These are phyloP conservation scores for Eumerus sabulonum DNA, from an alignment of 2,888 invertebrate species.

Conservation along the genomic window DNA sequence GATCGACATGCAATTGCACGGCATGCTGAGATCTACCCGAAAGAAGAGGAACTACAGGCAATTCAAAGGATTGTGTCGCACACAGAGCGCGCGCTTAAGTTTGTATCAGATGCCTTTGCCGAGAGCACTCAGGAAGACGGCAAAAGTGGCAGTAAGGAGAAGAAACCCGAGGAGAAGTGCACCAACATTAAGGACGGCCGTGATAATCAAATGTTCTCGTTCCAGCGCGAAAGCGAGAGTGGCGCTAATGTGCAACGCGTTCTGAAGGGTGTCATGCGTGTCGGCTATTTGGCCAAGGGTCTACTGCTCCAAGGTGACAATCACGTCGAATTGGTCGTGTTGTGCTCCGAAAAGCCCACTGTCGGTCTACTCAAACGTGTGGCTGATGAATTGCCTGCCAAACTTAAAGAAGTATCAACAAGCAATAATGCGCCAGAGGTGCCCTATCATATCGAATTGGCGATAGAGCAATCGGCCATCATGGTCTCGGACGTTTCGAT, in stretches of 20 bases:
- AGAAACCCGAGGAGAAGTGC: slow-evolving; percentile 80
- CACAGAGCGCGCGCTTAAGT: slow-evolving; percentile 95
- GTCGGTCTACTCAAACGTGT: slow-evolving; percentile 91
- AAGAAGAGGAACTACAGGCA: slow-evolving; percentile 91
- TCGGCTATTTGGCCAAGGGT: slow-evolving; percentile 92
- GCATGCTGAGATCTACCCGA: slow-evolving; percentile 96
- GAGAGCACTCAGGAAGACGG: slow-evolving; percentile 79
- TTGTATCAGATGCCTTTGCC: slow-evolving; percentile 93
- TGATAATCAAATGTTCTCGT: slow-evolving; percentile 89
- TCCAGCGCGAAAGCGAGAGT: slow-evolving; percentile 83
- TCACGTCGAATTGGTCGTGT: slow-evolving; percentile 93
- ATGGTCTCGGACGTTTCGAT: slow-evolving; percentile 89
- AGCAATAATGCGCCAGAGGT: slow-evolving; percentile 81
- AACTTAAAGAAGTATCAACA: slow-evolving; percentile 86
- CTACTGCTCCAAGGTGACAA: slow-evolving; percentile 93
- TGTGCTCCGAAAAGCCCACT: slow-evolving; percentile 97
- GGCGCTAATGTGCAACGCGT: slow-evolving; percentile 83
- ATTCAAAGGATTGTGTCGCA: slow-evolving; percentile 96
- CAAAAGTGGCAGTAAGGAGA: slow-evolving; percentile 75
- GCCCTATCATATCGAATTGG: slow-evolving; percentile 89
- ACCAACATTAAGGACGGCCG: slow-evolving; percentile 83
- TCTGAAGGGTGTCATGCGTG: slow-evolving; percentile 97
- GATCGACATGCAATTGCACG: slow-evolving; percentile 96
- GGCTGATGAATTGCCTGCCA: slow-evolving; percentile 89
- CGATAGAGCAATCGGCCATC: slow-evolving; percentile 91